Evolutionary conservation across 2,888 invertebrate genomes (phyloP), one percentile per base, ranked within the genome.

Genomic region (Zaprionus lineosus): DNA sequence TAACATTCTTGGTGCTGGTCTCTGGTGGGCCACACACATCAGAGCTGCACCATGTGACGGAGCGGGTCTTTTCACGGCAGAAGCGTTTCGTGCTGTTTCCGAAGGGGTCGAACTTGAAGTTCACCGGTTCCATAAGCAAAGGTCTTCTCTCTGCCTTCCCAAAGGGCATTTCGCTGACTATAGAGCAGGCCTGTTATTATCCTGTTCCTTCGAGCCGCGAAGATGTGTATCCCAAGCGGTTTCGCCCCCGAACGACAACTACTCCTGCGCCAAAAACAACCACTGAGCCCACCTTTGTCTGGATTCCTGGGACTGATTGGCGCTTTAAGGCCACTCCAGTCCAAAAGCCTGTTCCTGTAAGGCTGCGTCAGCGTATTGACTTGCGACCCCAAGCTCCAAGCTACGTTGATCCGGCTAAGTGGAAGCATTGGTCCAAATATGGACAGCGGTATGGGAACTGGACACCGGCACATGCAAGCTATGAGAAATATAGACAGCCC

Each of bases 21-120:
- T 2, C 9, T 0, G 29, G 31, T 0, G 40, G 55, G n/a, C 4
- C 36, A 0, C 67, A 73, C 24, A 53, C 34, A 1, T 71, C 84
- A 0, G 62, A 74, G 11, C 46, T 88, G 0, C 82, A 66, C 14
- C 69, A 82, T 41, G 56, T 71, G 0, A 48, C 85, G 19, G 82
- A 86, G 5, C 77, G 87, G 2, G 63, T 88, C 4, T 89, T 89
- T 44, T 82, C 79, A n/a, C 81, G 89, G 0, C 79, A 74, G 14
- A 87, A 83, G 36, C 79, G 89, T 2, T 89, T 88, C 65, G 66
- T 89, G 12, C 46, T 89, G 0, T 84, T 88, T 44, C 87, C 89
- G 0, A 79, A 84, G 19, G 88, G 88, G 6, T 61, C 86, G 0
- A 68, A 75, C 19, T 61, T 89, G 0, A 89, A 89, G 53, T 85